Conservation (phyloP, 2,113 vertebrate species). For the Lathamus discolor region DNA sequence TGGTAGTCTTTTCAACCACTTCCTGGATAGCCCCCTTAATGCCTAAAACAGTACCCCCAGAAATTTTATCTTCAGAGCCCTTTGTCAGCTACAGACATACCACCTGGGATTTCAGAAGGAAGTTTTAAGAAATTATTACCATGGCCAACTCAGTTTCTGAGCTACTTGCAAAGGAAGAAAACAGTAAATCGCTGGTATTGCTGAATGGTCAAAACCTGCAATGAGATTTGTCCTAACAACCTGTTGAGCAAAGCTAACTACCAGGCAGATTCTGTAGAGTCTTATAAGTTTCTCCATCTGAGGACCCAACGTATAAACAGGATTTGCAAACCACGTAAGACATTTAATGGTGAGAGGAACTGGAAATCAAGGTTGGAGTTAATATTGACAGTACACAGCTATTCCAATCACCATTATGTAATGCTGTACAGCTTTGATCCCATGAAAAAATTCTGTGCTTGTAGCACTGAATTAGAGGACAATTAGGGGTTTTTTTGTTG, state of each 20-base stretch:
- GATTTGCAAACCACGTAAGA: background rate
- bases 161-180: background rate
- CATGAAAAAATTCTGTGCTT: background rate
- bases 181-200: background rate
- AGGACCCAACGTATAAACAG: background rate
- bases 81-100: background rate
- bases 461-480: background rate
- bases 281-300: background rate
- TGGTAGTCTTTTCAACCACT: background rate
- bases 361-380: background rate
- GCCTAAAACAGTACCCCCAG: background rate
- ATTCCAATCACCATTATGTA: background rate
- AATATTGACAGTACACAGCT: background rate
- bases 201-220: background rate
- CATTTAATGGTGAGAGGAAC: background rate
- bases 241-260: background rate
- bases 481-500: background rate
- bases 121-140: background rate
- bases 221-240: background rate
- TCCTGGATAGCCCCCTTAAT: background rate
- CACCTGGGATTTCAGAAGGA: background rate
- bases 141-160: background rate
- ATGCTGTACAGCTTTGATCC: background rate
- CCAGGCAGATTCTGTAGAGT: background rate
- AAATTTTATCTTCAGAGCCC: background rate